Base-by-base conservation (phyloP, 2,888 invertebrate species). In the Carabus problematicus region DNA sequence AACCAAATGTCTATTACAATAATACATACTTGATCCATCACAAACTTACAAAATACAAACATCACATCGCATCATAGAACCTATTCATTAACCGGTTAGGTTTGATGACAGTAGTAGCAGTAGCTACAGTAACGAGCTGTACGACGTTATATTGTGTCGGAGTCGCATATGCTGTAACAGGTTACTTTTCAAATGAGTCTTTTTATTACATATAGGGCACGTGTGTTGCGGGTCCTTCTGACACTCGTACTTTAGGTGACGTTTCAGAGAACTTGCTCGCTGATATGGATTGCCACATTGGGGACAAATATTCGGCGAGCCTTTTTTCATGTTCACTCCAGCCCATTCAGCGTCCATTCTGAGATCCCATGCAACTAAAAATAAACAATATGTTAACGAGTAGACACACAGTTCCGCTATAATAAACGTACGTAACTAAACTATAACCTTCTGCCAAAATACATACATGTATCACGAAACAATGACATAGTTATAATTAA, bases 151-250 rank as follows among this genome's bases (percentile, higher is more conserved):
- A 40, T 69, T 69, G 71, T 76, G 76, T 7, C 72, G 72, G 18
- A 72, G 52, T 18, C 74, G 71, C 49, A 76, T 72, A 58, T 76
- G 76, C 16, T 74, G 73, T 58, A 75, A 70, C 29, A 76, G 64
- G 70, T 76, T 76, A 56, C 75, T 74, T 71, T 75, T 76, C 45
- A 74, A 72, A 66, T 74, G 74, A 7, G 74, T 72, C 58, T 72
- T 72, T 68, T 74, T 91, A 40, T 87, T 85, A 82, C 92, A 92
- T 79, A 90, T 88, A 29, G 91, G 90, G 77, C 91, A 92, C 72
- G 89, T 89, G 82, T 91, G 91, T 70, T 89, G 85, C 0, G 91
- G 91, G 72, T 91, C 88, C 78, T 91, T 92, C 74, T 91, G 91
- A 60, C 91, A 86, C 75, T 85, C 84, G 71, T 84, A 84, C 3